Evolutionary conservation across 2,113 vertebrate species (phyloP).

Genomic region (Equus quagga): DNA sequence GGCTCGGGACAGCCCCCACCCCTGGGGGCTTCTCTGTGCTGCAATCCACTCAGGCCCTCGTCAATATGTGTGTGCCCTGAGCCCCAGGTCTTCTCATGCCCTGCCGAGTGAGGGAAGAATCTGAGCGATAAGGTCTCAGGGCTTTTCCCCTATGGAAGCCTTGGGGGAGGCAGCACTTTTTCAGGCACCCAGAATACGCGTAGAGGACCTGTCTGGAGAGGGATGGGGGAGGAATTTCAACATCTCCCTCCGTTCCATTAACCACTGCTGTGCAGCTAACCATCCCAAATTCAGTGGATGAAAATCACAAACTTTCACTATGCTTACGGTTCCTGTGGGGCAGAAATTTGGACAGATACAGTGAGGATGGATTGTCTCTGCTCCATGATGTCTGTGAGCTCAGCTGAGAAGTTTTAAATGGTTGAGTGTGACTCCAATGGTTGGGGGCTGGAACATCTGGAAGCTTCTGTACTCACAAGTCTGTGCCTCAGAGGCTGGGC

Average conservation of each 20-base stretch:
- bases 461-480: background rate
- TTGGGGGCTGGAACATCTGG: background rate
- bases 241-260: background rate
- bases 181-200: background rate
- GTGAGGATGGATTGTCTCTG: background rate
- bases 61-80: background rate
- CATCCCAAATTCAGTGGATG: background rate
- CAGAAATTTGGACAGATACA: background rate
- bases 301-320: background rate
- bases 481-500: background rate
- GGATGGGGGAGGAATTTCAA: background rate
- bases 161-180: background rate
- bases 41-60: background rate
- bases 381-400: background rate
- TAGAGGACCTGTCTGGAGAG: background rate
- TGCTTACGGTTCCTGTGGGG: background rate
- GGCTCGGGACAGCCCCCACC: background rate
- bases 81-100: background rate
- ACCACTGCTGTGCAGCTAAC: background rate
- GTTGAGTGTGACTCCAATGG: background rate
- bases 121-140: background rate
- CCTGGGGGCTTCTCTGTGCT: fast-evolving
- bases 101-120: background rate
- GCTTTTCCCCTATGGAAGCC: background rate
- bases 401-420: background rate